Conservation (phyloP, 2,888 invertebrate genomes). For the Agriotes lineatus region DNA sequence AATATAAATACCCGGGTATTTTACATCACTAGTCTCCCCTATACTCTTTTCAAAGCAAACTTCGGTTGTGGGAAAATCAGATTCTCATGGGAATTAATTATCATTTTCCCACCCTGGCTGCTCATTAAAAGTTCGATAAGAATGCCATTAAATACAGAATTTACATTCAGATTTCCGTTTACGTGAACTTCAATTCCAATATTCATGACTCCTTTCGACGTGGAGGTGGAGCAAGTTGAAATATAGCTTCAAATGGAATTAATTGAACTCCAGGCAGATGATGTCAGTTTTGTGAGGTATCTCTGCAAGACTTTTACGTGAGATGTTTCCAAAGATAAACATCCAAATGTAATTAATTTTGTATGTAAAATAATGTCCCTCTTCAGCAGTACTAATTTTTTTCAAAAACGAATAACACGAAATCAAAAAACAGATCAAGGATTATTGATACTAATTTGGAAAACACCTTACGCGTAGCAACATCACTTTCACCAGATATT, state of each 20-base stretch:
- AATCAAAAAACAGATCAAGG: no score
- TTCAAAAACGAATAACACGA: no score
- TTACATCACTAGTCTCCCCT: constrained; percentile 25
- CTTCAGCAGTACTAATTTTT: constrained; percentile 21
- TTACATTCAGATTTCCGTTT: constrained; percentile 26
- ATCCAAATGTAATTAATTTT: constrained; percentile 34
- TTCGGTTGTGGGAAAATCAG: constrained; percentile 36
- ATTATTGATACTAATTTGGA: no score
- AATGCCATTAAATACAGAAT: constrained; percentile 36
- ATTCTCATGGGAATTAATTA: constrained; percentile 18
- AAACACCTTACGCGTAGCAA: no score
- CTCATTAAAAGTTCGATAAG: constrained; percentile 25
- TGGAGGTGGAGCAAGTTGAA: constrained; percentile 44
- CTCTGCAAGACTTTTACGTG: constrained; percentile 34
- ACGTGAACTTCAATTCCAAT: constrained; percentile 35
- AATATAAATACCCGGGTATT: no score
- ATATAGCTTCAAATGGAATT: constrained; percentile 39
- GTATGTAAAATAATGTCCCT: constrained; percentile 17
- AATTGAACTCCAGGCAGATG: constrained; percentile 31
- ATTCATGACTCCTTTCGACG: constrained; percentile 39
- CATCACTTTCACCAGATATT: no score
- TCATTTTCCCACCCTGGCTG: constrained; percentile 23
- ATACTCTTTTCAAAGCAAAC: constrained; percentile 33
- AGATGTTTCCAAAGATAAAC: constrained; percentile 35
- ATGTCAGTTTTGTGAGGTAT: constrained; percentile 15